Evolutionary conservation across 2,797 vertebrate genomes (phyloP).

Genomic region (Brachyrhaphis roseni): DNA sequence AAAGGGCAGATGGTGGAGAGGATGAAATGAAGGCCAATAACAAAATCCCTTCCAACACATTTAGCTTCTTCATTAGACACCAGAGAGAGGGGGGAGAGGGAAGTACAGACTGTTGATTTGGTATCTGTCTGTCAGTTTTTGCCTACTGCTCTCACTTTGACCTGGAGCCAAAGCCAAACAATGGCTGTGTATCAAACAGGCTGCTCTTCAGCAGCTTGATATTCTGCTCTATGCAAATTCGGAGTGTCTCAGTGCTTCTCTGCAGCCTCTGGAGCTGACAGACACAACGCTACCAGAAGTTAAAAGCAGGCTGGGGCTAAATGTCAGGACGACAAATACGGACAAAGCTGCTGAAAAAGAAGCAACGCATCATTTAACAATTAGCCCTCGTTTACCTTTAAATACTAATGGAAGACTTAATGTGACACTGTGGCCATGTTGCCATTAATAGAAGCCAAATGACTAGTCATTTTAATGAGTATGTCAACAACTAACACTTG

Average conservation of each 20-base stretch:
- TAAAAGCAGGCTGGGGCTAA: conserved; percentile 26
- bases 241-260: conserved; percentile 12
- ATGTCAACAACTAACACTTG: not conserved
- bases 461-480: not conserved
- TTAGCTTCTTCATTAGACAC: conserved; percentile 45
- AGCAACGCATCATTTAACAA: conserved; percentile 3
- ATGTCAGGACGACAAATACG: conserved; percentile 15
- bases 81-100: not conserved
- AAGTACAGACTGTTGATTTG: conserved; percentile 28
- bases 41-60: conserved; percentile 41
- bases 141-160: conserved; percentile 25
- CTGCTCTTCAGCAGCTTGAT: conserved; percentile 11
- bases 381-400: conserved; percentile 12
- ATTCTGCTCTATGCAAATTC: conserved; percentile 17
- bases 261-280: conserved; percentile 14
- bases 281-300: conserved; percentile 23
- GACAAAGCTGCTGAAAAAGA: not conserved
- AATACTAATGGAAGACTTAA: not conserved
- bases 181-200: conserved; percentile 26
- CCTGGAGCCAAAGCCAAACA: conserved; percentile 30
- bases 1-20: conserved; percentile 53
- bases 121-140: conserved; percentile 30
- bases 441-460: not conserved
- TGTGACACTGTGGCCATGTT: not conserved
- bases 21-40: conserved; percentile 48